A percentile compares a stretch with the other conserved stretches of the same genome.
phyloP scores from a whole-genome alignment of 1,140 invertebrate species.

The Agrypnia vestita region DNA sequence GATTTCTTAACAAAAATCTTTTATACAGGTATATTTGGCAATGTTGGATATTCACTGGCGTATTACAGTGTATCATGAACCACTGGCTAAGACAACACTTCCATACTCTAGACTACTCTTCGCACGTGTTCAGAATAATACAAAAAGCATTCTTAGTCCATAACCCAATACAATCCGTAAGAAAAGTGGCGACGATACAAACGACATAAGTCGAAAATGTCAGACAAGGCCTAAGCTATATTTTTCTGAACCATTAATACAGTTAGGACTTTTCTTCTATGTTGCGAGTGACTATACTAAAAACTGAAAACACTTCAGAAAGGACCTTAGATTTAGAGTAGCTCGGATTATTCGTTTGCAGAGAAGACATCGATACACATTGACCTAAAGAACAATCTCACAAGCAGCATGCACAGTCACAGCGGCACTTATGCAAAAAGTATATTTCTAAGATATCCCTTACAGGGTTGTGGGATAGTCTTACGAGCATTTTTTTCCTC shows the following conservation, averaged over 20 bases:
- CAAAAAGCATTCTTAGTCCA: constrained; percentile 33
- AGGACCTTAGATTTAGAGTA: constrained; percentile 13
- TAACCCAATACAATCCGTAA: too few relatives aligned
- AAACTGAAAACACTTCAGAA: neutral
- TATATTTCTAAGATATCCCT: neutral
- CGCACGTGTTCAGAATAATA: constrained; percentile 50
- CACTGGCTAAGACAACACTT: constrained; percentile 31
- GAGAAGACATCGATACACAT: constrained; percentile 52
- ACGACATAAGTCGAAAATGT: too few relatives aligned
- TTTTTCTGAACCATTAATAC: too few relatives aligned
- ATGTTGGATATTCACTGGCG: too few relatives aligned
- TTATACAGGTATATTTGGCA: too few relatives aligned
- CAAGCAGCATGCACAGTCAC: neutral
- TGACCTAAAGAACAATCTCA: constrained; percentile 8
- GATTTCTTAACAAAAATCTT: too few relatives aligned
- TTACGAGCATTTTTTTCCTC: neutral
- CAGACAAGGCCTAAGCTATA: too few relatives aligned
- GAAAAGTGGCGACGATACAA: too few relatives aligned
- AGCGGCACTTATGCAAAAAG: neutral
- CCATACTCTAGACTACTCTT: neutral
- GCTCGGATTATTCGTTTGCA: constrained; percentile 40
- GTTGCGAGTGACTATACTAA: too few relatives aligned
- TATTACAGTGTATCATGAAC: constrained; percentile 28
- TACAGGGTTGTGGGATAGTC: neutral
- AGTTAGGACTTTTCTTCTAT: too few relatives aligned